Percentiles rank a stretch among this genome's conserved stretches.
Evolutionary conservation across 2,888 invertebrate species (phyloP).

Genomic region (Tipula vernalis): DNA sequence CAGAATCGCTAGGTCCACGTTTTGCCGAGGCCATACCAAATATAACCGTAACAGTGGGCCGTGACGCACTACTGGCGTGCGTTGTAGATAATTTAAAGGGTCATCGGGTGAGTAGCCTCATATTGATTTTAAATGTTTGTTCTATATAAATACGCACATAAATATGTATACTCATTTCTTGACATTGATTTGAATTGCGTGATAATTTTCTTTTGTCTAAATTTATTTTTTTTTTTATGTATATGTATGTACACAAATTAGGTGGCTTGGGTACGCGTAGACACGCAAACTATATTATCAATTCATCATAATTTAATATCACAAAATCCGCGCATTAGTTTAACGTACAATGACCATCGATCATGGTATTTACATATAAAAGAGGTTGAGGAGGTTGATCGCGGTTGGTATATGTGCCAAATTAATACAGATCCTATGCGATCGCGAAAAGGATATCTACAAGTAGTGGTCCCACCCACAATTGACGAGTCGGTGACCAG

Average conservation of each 20-base stretch:
- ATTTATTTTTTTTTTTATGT: not conserved
- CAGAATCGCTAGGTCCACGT: slow-evolving; percentile 40
- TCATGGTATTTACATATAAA: slow-evolving; percentile 77
- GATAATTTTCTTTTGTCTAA: not conserved
- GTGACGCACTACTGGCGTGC: slow-evolving; percentile 68
- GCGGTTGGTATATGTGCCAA: slow-evolving; percentile 79
- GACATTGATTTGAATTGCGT: not conserved
- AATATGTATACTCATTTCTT: no score
- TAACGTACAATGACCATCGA: slow-evolving; percentile 69
- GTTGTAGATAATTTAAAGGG: slow-evolving; percentile 68
- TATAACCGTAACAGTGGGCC: slow-evolving; percentile 68
- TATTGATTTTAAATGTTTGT: not conserved
- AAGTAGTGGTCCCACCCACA: slow-evolving; percentile 80
- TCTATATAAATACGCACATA: not conserved
- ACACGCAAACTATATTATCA: slow-evolving; percentile 74
- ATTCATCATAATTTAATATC: slow-evolving; percentile 79
- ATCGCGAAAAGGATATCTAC: slow-evolving; percentile 66
- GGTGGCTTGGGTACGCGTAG: slow-evolving; percentile 84
- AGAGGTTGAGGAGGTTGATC: slow-evolving; percentile 65
- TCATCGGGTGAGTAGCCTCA: slow-evolving; percentile 50
- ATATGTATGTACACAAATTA: slow-evolving; percentile 25
- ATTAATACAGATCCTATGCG: slow-evolving; percentile 80
- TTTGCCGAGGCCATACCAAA: slow-evolving; percentile 73
- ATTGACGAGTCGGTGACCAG: slow-evolving; percentile 75
- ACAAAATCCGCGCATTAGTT: slow-evolving; percentile 67